A percentile compares a stretch with the other conserved stretches of the same genome.
These are phyloP conservation scores for Gasteruption jaculator DNA, from an alignment of 2,888 invertebrate species.

Conservation along the genomic window DNA sequence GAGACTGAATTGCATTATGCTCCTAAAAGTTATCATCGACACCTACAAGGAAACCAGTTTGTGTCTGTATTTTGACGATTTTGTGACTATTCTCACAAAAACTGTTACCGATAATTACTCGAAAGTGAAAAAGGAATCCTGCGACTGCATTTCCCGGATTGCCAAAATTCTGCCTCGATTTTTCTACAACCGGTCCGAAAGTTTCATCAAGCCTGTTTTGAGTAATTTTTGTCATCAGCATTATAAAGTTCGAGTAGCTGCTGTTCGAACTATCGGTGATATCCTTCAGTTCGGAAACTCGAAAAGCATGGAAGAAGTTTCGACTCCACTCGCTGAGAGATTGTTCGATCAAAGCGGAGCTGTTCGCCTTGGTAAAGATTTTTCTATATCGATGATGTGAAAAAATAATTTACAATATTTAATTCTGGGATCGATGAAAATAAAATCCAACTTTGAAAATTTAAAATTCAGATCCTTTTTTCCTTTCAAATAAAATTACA, in stretches of 20 bases:
- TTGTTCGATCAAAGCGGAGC: constrained; percentile 79
- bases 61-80: constrained; percentile 69
- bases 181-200: constrained; percentile 73
- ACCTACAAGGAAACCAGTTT: constrained; percentile 62
- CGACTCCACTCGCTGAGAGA: constrained; percentile 79
- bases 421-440: neutral
- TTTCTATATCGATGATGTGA: neutral
- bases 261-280: constrained; percentile 68
- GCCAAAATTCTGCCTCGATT: constrained; percentile 62
- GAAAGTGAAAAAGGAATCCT: constrained; percentile 74
- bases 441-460: constrained; percentile 5
- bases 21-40: constrained; percentile 64
- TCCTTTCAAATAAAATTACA: neutral
- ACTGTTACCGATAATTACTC: constrained; percentile 75
- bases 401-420: constrained; percentile 3
- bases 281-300: constrained; percentile 66
- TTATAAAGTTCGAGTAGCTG: constrained; percentile 71
- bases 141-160: constrained; percentile 65
- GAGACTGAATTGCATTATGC: constrained; percentile 63
- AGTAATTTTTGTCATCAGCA: constrained; percentile 77
- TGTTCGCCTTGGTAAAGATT: constrained; percentile 59
- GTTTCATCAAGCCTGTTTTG: constrained; percentile 69
- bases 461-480: constrained; percentile 8
- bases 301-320: constrained; percentile 68
- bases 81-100: constrained; percentile 67